phyloP scores from a whole-genome alignment of 2,113 vertebrate genomes.

The Pygoscelis antarcticus region DNA sequence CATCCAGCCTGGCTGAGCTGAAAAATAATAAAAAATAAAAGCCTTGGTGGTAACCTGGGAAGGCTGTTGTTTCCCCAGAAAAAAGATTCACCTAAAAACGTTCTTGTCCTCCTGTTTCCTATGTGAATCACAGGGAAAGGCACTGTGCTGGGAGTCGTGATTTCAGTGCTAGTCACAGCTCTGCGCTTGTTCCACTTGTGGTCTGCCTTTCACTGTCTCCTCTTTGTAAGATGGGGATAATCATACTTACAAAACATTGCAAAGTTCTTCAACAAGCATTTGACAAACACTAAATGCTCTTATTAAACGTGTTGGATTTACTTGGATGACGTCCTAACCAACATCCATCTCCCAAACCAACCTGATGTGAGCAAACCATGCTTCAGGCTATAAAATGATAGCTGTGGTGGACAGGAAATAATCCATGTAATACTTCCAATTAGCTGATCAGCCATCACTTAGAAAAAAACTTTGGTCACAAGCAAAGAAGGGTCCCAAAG shows the following conservation, averaged over 20 bases:
- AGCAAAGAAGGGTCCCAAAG: background rate
- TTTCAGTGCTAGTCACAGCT: background rate
- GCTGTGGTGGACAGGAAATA: background rate
- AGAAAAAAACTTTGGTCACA: background rate
- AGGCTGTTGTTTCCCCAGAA: background rate
- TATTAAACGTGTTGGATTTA: background rate
- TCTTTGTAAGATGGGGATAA: background rate
- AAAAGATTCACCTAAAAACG: background rate
- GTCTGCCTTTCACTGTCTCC: background rate
- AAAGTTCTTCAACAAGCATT: background rate
- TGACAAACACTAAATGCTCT: background rate
- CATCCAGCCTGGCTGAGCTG: background rate
- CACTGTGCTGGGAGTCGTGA: fast-evolving
- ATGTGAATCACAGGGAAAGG: background rate
- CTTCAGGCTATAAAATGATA: background rate
- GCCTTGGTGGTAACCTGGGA: background rate
- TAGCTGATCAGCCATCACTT: background rate
- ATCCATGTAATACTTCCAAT: background rate
- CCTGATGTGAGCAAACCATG: background rate
- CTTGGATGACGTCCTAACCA: background rate
- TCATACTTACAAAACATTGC: background rate
- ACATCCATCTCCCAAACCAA: background rate
- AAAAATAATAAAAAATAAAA: background rate
- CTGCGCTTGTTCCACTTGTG: background rate
- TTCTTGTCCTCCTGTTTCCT: background rate